These are phyloP conservation scores for Subacronicta megacephala DNA, from an alignment of 2,888 invertebrate species.

Conservation along the genomic window DNA sequence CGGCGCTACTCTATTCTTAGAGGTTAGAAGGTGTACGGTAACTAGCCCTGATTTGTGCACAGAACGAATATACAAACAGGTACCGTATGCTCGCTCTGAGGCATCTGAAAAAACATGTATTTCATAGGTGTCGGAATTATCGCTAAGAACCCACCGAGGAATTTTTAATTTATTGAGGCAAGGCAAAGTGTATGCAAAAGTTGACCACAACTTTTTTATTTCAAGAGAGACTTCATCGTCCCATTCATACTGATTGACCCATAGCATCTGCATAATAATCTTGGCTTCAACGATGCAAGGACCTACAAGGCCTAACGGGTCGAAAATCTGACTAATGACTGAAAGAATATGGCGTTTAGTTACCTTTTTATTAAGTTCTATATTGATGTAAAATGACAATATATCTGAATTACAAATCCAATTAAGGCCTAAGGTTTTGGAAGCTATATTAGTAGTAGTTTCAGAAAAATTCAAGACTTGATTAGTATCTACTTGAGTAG, in stretches of 20 bases:
- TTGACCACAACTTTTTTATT: slow-evolving; percentile 5
- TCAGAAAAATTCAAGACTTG: background rate
- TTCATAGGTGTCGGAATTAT: background rate
- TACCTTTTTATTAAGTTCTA: slow-evolving; percentile 26
- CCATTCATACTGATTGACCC: slow-evolving; percentile 45
- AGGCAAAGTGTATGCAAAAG: background rate
- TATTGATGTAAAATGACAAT: slow-evolving; percentile 45
- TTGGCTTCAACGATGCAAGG: slow-evolving; percentile 51
- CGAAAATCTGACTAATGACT: slow-evolving; percentile 42
- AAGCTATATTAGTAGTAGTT: background rate
- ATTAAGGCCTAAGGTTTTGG: slow-evolving; percentile 55
- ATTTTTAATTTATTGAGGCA: background rate
- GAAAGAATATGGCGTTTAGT: slow-evolving; percentile 53
- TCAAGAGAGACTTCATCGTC: slow-evolving; percentile 39
- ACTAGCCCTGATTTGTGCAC: background rate
- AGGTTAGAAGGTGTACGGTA: background rate
- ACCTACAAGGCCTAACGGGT: slow-evolving; percentile 43
- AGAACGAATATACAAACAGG: background rate
- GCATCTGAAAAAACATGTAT: background rate
- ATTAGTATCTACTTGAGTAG: background rate
- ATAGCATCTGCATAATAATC: slow-evolving; percentile 46
- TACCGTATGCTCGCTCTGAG: background rate
- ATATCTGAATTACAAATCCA: slow-evolving; percentile 47
- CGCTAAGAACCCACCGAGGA: background rate
- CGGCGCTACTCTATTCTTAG: background rate